phyloP scores from a whole-genome alignment of 2,113 vertebrate genomes.

The Columbina picui region DNA sequence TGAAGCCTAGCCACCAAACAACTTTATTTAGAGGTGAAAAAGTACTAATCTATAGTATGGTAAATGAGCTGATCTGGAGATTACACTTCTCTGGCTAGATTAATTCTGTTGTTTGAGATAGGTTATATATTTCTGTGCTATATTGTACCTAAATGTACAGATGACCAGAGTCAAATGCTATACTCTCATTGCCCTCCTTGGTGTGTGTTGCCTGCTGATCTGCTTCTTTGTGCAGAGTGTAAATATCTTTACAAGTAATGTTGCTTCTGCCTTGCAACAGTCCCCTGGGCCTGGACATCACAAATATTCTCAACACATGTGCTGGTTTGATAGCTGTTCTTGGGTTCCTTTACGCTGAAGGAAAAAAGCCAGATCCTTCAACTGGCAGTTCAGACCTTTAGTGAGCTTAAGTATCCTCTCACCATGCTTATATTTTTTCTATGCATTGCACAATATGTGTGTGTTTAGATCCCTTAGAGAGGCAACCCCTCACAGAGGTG shows the following conservation, averaged over 20 bases:
- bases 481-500: neutral
- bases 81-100: neutral
- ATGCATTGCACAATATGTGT: neutral
- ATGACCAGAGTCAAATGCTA: neutral
- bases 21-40: neutral
- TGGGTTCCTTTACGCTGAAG: neutral
- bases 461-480: neutral
- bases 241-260: neutral
- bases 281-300: neutral
- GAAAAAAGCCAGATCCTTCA: neutral
- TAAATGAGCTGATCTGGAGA: neutral
- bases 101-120: neutral
- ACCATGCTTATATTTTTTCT: neutral
- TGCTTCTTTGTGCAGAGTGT: neutral
- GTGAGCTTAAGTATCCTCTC: neutral
- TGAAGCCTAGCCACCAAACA: neutral
- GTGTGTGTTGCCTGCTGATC: neutral
- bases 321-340: neutral
- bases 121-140: neutral
- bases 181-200: neutral
- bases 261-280: neutral
- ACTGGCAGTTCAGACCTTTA: neutral
- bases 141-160: neutral
- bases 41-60: neutral
- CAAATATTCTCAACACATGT: neutral